Evolutionary conservation across 2,113 vertebrate genomes (phyloP).

Genomic region (Myrmecobius fasciatus): DNA sequence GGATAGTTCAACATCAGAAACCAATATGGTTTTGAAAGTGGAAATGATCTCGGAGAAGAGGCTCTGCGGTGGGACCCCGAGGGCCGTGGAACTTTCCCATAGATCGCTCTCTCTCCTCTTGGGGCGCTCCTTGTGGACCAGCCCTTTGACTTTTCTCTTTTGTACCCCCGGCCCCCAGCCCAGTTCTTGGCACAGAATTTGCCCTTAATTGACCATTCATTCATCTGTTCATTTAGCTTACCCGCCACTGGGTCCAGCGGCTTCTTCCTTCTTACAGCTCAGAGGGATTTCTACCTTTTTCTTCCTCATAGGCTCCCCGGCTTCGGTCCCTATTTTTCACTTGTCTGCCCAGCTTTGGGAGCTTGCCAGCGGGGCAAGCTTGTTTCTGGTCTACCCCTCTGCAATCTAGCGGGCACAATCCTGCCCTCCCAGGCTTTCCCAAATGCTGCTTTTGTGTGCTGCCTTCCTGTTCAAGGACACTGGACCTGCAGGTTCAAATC

Average conservation of each 20-base stretch:
- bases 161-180: not conserved
- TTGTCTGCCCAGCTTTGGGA: not conserved
- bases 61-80: accelerated
- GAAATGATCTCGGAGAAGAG: not conserved
- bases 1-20: not conserved
- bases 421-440: not conserved
- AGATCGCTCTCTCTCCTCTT: not conserved
- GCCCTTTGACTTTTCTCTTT: not conserved
- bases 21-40: not conserved
- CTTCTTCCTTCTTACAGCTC: not conserved
- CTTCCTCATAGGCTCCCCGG: not conserved
- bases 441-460: not conserved
- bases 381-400: not conserved
- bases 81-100: not conserved
- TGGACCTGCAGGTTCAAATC: not conserved
- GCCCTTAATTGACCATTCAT: not conserved
- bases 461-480: not conserved
- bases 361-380: not conserved
- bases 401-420: not conserved
- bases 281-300: not conserved
- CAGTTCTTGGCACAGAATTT: not conserved
- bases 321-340: not conserved
- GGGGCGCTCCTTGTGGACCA: not conserved
- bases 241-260: not conserved
- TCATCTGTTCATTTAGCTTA: not conserved